Conservation (phyloP, 1,140 invertebrate species). For the Temnothorax longispinosus region DNA sequence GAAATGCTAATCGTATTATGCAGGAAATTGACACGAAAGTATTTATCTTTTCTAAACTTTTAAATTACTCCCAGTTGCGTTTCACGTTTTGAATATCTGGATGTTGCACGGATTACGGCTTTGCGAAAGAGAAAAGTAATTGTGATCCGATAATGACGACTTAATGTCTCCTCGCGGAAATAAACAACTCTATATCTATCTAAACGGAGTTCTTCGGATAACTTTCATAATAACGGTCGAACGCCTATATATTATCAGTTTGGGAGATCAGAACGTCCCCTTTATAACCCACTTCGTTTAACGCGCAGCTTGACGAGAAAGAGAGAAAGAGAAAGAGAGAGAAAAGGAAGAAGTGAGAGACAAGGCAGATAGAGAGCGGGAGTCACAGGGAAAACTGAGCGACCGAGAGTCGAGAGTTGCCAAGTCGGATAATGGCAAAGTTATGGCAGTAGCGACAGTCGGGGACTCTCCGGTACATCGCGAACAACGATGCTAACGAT, state of each 20-base stretch:
- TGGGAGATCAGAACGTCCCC: slow-evolving; percentile 2
- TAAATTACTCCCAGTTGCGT: too few relatives aligned
- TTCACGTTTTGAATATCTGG: too few relatives aligned
- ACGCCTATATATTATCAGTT: slow-evolving; percentile 26
- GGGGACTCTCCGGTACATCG: slow-evolving; percentile 38
- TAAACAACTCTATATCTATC: slow-evolving; percentile 4
- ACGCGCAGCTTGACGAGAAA: slow-evolving; percentile 18
- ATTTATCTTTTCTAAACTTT: background rate
- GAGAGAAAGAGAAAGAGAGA: background rate
- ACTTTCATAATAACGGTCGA: slow-evolving; percentile 25
- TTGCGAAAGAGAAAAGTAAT: background rate
- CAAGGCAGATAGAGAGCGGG: background rate
- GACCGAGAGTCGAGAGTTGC: slow-evolving; percentile 72
- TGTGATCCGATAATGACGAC: background rate
- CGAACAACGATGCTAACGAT: slow-evolving; percentile 75
- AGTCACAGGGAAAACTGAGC: slow-evolving; percentile 32
- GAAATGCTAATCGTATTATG: background rate
- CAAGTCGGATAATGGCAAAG: slow-evolving; percentile 80
- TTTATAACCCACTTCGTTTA: slow-evolving; percentile 52
- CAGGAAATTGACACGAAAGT: background rate
- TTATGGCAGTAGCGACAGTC: slow-evolving; percentile 73
- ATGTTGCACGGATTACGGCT: background rate
- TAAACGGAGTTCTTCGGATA: background rate
- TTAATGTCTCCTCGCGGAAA: background rate
- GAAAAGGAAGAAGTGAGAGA: background rate